Base-by-base conservation (phyloP, 1,140 invertebrate species). In the Trichogramma pretiosum region DNA sequence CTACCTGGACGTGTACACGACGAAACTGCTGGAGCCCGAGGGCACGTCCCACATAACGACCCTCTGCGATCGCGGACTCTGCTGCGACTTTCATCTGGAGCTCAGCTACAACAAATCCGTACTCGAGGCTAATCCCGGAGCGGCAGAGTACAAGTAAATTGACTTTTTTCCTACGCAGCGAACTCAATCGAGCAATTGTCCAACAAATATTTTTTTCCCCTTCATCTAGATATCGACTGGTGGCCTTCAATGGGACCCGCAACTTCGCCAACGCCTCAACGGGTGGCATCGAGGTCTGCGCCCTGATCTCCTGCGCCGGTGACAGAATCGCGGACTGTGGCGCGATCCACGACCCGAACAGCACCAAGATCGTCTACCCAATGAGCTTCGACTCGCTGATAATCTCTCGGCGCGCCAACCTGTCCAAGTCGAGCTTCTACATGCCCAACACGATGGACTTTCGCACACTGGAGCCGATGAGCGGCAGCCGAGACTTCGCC, bases 1-100 rank as follows among this genome's bases (percentile, higher is more conserved):
- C 24, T 22, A 61, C 30, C 17, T 64, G 5, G 11, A 36, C 7
- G 21, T 47, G 0, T 67, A 58, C 33, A 59, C 54, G 10, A 62
- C 54, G 0, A 23, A 48, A 13, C 10, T 56, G 11, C 28, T 61
- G 16, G 39, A 45, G 36, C 39, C 53, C 0, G 23, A 5, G 2
- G 19, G 39, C 5, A 53, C 33, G 11, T 52, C 55, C 10, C 48
- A 54, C 10, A 36, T 56, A 13, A 18, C 47, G 9, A 56, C 19
- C 0, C 0, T 67, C 9, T 69, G 68, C 28, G 52, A 68, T 13
- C 17, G 43, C 19, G 30, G 23, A 3, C 50, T 67, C 2, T 71
- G 68, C 35, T 71, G 68, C 38, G 18, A 61, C 5, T 68, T 68
- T 21, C 30, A 53, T 2, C 37, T 58, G 10, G 22, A 54, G 13